These are phyloP conservation scores for Zaprionus tsacasi DNA, from an alignment of 1,140 invertebrate genomes.

Conservation along the genomic window DNA sequence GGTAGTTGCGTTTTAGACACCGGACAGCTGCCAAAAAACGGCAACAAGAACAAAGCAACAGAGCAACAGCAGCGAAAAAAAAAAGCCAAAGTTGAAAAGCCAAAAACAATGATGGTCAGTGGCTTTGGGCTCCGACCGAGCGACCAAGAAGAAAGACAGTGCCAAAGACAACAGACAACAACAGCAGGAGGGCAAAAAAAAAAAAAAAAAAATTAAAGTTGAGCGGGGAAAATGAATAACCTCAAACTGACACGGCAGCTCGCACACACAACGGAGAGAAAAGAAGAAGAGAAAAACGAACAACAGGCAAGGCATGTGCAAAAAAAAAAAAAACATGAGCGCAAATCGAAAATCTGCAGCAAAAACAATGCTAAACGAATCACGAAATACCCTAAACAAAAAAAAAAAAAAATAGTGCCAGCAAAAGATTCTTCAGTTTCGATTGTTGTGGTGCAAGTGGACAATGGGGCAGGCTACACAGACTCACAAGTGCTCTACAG, in stretches of 20 bases:
- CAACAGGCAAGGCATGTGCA: slow-evolving; percentile 14
- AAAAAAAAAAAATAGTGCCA: neutral
- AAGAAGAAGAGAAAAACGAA: neutral
- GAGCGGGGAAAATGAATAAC: slow-evolving; percentile 15
- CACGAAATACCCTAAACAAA: slow-evolving; percentile 16
- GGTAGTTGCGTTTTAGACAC: slow-evolving; percentile 17
- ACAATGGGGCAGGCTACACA: neutral
- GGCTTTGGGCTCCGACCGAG: slow-evolving; percentile 13
- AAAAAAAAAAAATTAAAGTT: slow-evolving; percentile 6
- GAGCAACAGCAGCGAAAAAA: slow-evolving; percentile 11
- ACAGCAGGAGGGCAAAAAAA: slow-evolving; percentile 9
- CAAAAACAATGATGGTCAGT: slow-evolving; percentile 78
- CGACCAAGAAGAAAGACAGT: slow-evolving; percentile 51
- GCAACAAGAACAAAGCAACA: neutral
- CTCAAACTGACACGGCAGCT: slow-evolving; percentile 40
- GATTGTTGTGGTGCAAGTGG: neutral
- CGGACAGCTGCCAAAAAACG: slow-evolving; percentile 25
- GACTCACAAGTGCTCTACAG: neutral
- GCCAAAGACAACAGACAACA: slow-evolving; percentile 57
- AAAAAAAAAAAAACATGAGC: slow-evolving; percentile 13
- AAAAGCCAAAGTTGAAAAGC: slow-evolving; percentile 70
- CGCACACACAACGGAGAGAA: neutral
- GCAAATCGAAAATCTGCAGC: slow-evolving; percentile 14
- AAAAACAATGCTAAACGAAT: slow-evolving; percentile 20
- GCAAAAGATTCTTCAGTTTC: neutral